Conservation (phyloP, 2,797 vertebrate species). For the Gobionotothen gibberifrons region DNA sequence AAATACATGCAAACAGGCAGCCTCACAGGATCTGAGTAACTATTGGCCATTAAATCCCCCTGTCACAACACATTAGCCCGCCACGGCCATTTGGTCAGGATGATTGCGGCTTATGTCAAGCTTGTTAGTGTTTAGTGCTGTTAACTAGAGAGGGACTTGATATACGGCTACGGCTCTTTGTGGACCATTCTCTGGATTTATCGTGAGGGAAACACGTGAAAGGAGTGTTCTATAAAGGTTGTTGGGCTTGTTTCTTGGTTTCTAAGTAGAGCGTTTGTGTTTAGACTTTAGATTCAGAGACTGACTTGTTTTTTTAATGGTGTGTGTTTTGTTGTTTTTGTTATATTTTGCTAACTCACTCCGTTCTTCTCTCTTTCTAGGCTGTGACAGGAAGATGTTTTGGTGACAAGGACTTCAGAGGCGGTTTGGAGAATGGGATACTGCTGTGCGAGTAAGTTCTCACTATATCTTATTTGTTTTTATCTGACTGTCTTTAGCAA, state of each 20-base stretch:
- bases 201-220: slow-evolving; percentile 24
- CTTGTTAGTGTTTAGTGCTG: slow-evolving; percentile 77
- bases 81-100: slow-evolving; percentile 69
- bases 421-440: slow-evolving; percentile 94
- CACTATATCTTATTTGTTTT: neutral
- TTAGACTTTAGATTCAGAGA: slow-evolving; percentile 16
- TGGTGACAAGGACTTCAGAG: slow-evolving; percentile 93
- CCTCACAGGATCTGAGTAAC: slow-evolving; percentile 55
- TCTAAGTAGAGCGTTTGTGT: slow-evolving; percentile 12
- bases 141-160: slow-evolving; percentile 56
- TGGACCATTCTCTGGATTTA: slow-evolving; percentile 42
- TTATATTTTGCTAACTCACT: slow-evolving; percentile 8
- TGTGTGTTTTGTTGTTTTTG: neutral
- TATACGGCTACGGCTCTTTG: slow-evolving; percentile 49
- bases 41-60: slow-evolving; percentile 69
- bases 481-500: neutral
- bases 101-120: slow-evolving; percentile 79
- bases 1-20: slow-evolving; percentile 49
- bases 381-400: slow-evolving; percentile 95
- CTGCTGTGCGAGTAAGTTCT: slow-evolving; percentile 97
- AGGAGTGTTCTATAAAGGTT: slow-evolving; percentile 36
- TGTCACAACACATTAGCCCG: slow-evolving; percentile 79
- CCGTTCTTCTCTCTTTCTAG: slow-evolving; percentile 74
- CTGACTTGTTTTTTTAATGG: slow-evolving; percentile 4
- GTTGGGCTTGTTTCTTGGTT: slow-evolving; percentile 21